Evolutionary conservation across 2,888 invertebrate genomes (phyloP).

Genomic region (Calameuta filiformis): DNA sequence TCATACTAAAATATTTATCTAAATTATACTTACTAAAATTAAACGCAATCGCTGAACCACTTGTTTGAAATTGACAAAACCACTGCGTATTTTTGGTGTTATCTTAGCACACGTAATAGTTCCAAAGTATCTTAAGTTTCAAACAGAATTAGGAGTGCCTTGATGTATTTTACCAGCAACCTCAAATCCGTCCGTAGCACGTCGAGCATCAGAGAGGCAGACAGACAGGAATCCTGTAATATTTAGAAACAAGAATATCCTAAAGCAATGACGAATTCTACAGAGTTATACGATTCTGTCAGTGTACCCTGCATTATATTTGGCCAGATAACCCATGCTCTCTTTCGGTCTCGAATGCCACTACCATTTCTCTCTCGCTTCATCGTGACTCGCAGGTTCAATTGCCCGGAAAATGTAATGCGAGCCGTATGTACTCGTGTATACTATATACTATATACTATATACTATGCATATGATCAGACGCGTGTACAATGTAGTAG

Average conservation of each 20-base stretch:
- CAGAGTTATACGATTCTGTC: background rate
- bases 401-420: constrained; percentile 21
- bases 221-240: background rate
- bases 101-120: background rate
- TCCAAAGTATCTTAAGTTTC: background rate
- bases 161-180: background rate
- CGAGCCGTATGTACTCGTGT: background rate
- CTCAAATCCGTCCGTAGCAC: background rate
- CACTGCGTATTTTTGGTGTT: too few species aligned
- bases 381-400: constrained; percentile 20
- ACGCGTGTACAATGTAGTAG: background rate
- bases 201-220: background rate
- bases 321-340: background rate
- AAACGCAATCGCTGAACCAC: too few species aligned
- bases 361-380: constrained; percentile 7
- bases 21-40: too few species aligned
- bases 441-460: background rate
- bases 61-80: too few species aligned
- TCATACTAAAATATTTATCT: too few species aligned
- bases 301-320: background rate
- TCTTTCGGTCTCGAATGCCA: constrained; percentile 6
- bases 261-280: background rate
- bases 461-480: too few species aligned
- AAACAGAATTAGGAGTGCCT: background rate
- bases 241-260: background rate